A percentile compares a stretch with the other conserved stretches of the same genome.
phyloP scores from a whole-genome alignment of 2,113 vertebrate genomes.

The Trematomus loennbergii region DNA sequence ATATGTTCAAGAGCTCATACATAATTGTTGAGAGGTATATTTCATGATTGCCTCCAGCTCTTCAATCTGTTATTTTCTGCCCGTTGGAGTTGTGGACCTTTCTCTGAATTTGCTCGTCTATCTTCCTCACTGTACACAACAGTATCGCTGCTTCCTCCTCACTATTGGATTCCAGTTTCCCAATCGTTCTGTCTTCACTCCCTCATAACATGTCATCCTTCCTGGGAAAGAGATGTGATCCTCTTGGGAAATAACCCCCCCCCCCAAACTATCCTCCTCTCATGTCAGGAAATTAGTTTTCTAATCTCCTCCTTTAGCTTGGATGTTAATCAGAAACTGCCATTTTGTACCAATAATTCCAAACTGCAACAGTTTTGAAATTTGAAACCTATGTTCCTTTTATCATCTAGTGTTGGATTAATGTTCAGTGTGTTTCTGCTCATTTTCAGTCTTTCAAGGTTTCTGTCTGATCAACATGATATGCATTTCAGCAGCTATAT shows the following conservation, averaged over 20 bases:
- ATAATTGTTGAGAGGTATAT: slow-evolving; percentile 8
- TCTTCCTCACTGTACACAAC: slow-evolving; percentile 24
- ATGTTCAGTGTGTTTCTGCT: background rate
- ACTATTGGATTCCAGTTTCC: slow-evolving; percentile 39
- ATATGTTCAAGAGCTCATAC: background rate
- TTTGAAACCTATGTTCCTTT: background rate
- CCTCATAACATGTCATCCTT: slow-evolving; percentile 58
- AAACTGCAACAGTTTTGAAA: background rate
- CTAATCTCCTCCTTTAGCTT: background rate
- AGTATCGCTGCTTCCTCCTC: slow-evolving; percentile 9
- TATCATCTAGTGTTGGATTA: too few species aligned
- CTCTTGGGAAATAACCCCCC: slow-evolving; percentile 65
- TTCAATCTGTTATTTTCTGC: slow-evolving; percentile 9
- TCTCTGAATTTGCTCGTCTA: slow-evolving; percentile 9
- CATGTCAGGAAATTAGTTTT: background rate
- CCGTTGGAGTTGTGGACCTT: background rate
- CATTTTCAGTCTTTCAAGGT: background rate
- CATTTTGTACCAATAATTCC: background rate
- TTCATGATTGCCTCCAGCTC: slow-evolving; percentile 13
- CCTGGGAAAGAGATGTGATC: slow-evolving; percentile 72
- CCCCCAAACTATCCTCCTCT: slow-evolving; percentile 1
- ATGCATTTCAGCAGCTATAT: background rate
- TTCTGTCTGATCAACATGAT: slow-evolving; percentile 1
- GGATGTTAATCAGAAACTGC: background rate
- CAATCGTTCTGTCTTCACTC: slow-evolving; percentile 49